A percentile compares a stretch with the other conserved stretches of the same genome.
These are phyloP conservation scores for Rhinichthys osculus DNA, from an alignment of 2,797 vertebrate genomes.

Conservation along the genomic window DNA sequence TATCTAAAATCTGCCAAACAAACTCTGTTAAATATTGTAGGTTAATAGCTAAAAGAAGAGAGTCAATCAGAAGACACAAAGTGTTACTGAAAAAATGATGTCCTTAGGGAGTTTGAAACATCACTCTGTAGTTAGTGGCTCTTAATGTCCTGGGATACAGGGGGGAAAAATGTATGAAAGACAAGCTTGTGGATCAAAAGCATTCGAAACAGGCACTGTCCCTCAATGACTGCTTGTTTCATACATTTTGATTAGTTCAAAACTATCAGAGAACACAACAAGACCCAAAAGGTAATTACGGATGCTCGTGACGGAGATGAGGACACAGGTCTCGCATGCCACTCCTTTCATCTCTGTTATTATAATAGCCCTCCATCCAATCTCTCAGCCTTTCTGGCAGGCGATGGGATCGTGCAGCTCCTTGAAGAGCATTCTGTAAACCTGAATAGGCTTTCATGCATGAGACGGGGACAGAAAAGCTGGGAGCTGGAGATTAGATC, in stretches of 20 bases:
- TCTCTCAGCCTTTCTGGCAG: conserved; percentile 16
- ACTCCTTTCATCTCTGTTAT: conserved; percentile 31
- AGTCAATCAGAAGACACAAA: not conserved
- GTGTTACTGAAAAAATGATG: not conserved
- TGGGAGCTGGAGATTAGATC: conserved; percentile 36
- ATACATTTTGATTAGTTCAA: conserved; percentile 16
- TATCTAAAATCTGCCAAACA: not conserved
- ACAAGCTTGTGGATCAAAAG: not conserved
- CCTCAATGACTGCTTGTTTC: not conserved
- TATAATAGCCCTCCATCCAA: conserved; percentile 16
- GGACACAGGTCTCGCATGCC: conserved; percentile 5
- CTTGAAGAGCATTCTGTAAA: conserved; percentile 46
- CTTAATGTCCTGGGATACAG: not conserved
- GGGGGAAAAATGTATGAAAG: not conserved
- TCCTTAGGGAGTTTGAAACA: not conserved
- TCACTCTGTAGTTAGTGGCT: not conserved
- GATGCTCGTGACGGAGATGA: not conserved
- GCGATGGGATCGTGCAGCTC: conserved; percentile 20
- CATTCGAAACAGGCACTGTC: not conserved
- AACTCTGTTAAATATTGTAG: not conserved
- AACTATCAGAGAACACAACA: conserved; percentile 26
- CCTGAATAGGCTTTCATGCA: conserved; percentile 40
- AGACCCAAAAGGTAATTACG: conserved; percentile 12
- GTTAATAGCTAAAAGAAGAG: not conserved
- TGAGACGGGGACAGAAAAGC: conserved; percentile 36